Evolutionary conservation across 2,797 vertebrate genomes (phyloP).

Genomic region (Mormyrops boulengeri): DNA sequence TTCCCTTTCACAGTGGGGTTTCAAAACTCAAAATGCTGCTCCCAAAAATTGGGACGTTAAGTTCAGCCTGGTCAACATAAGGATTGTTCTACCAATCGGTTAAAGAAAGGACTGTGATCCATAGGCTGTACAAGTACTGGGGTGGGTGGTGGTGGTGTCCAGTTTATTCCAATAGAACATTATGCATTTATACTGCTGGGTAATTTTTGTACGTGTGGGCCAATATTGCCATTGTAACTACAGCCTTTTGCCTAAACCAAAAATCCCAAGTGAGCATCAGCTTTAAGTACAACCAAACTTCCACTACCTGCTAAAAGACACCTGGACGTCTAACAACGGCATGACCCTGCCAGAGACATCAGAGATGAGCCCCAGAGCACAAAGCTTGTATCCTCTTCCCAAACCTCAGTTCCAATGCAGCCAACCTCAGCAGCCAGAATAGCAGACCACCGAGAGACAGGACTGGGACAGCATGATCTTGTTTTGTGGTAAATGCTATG

Average conservation of each 20-base stretch:
- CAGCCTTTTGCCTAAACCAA: not conserved
- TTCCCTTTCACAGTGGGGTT: not conserved
- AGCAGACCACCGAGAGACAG: slow-evolving; percentile 1
- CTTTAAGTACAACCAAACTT: not conserved
- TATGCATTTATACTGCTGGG: not conserved
- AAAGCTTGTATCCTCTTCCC: not conserved
- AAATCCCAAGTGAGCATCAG: not conserved
- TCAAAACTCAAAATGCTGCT: not conserved
- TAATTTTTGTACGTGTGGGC: not conserved
- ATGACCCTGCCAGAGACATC: not conserved
- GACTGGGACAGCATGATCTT: not conserved
- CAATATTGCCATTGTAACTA: not conserved
- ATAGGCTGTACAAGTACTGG: not conserved
- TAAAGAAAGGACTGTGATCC: not conserved
- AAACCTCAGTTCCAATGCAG: not conserved
- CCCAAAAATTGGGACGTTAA: not conserved
- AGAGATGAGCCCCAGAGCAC: not conserved
- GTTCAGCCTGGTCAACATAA: not conserved
- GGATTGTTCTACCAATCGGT: not conserved
- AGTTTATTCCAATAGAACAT: not conserved
- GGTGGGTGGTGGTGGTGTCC: not conserved
- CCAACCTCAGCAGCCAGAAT: not conserved
- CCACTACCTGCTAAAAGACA: not conserved
- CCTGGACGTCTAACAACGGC: not conserved
- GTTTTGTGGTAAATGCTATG: not conserved